Evolutionary conservation across 2,113 vertebrate genomes (phyloP).

Genomic region (Colaptes auratus): DNA sequence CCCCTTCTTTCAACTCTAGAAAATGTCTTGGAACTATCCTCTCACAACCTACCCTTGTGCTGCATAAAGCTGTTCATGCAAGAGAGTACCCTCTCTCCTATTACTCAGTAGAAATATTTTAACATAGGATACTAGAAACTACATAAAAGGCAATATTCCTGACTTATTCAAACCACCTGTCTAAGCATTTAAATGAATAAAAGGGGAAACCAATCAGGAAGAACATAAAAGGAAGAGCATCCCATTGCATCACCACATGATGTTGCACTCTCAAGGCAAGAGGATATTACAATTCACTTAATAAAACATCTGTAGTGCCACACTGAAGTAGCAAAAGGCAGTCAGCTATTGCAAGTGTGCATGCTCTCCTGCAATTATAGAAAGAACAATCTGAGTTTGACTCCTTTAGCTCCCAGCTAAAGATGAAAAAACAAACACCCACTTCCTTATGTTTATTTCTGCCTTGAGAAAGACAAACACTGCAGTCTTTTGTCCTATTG

Average conservation of each 20-base stretch:
- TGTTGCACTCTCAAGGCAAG: slow-evolving; percentile 11
- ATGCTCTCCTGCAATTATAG: background rate
- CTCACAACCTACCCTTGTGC: background rate
- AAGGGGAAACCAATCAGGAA: background rate
- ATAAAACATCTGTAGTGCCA: slow-evolving; percentile 49
- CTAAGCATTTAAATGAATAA: slow-evolving; percentile 42
- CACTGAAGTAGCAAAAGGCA: slow-evolving; percentile 39
- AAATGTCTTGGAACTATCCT: background rate
- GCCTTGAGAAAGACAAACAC: slow-evolving; percentile 17
- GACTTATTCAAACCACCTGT: slow-evolving; percentile 53
- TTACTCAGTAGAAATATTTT: slow-evolving; percentile 17
- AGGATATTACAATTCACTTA: slow-evolving; percentile 55
- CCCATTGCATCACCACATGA: slow-evolving; percentile 60
- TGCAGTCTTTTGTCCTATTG: background rate
- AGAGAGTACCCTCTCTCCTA: background rate
- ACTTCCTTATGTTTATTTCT: slow-evolving; percentile 45
- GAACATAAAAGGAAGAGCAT: slow-evolving; percentile 37
- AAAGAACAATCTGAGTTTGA: slow-evolving; percentile 24
- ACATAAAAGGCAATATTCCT: background rate
- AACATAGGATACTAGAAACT: background rate
- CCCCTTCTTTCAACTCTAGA: background rate
- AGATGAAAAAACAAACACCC: slow-evolving; percentile 48
- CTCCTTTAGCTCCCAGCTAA: slow-evolving; percentile 5
- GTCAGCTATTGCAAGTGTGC: slow-evolving; percentile 3
- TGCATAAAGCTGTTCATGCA: background rate